A percentile compares a stretch with the other conserved stretches of the same genome.
phyloP scores from a whole-genome alignment of 1,140 invertebrate species.

The Micrasema longulum region DNA sequence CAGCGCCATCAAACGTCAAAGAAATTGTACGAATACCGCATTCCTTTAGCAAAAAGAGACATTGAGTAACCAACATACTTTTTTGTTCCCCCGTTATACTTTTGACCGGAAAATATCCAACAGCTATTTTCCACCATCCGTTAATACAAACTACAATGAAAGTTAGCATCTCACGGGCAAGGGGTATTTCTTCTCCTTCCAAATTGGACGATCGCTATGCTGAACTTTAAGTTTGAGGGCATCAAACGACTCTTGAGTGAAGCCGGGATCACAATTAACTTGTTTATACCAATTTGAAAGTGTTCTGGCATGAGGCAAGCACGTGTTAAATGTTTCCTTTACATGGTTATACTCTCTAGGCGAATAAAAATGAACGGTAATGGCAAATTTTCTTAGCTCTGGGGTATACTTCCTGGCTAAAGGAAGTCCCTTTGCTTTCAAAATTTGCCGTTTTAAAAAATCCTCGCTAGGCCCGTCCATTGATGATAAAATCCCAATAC shows the following conservation, averaged over 20 bases:
- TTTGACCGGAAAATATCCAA: background rate
- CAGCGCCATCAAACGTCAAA: too few relatives aligned
- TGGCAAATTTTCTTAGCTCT: background rate
- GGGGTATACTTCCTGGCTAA: background rate
- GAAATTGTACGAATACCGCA: too few relatives aligned
- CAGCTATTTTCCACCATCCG: background rate
- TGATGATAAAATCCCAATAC: slow-evolving; percentile 6
- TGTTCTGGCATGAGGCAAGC: background rate
- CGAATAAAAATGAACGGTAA: background rate
- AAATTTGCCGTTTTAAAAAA: background rate
- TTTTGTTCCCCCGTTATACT: background rate
- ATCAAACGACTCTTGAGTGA: background rate
- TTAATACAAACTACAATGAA: background rate
- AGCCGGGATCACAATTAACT: background rate
- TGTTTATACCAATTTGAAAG: background rate
- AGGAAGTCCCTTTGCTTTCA: background rate
- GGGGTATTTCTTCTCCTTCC: too few relatives aligned
- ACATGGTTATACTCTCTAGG: background rate
- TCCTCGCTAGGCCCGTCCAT: background rate
- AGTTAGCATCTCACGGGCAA: background rate
- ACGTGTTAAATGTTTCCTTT: background rate
- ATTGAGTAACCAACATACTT: background rate
- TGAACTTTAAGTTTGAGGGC: background rate
- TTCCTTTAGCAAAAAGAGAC: background rate
- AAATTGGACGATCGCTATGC: background rate